Conservation (phyloP, 2,797 vertebrate species). For the Melanotaenia parkinsoni region DNA sequence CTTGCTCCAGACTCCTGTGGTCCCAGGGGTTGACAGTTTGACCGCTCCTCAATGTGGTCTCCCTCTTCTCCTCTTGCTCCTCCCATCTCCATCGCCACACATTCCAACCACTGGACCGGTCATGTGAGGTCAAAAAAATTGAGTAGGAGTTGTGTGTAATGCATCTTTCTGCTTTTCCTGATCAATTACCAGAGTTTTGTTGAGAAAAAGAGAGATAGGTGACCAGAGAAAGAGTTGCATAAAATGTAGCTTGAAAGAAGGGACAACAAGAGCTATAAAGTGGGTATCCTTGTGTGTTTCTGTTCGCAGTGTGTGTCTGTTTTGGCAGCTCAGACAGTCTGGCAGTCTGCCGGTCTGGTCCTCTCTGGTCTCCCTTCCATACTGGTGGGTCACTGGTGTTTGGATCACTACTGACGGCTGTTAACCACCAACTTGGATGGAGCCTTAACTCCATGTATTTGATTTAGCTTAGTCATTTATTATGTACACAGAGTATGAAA, state of each 20-base stretch:
- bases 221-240: constrained; percentile 1
- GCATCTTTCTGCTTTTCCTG: constrained; percentile 19
- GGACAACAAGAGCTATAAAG: constrained; percentile 27
- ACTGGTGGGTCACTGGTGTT: constrained; percentile 74
- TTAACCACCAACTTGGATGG: constrained; percentile 68
- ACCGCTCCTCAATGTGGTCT: constrained; percentile 76
- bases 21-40: constrained; percentile 73
- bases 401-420: constrained; percentile 66
- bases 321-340: constrained; percentile 63
- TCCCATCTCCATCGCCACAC: constrained; percentile 73
- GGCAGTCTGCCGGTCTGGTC: constrained; percentile 71
- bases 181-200: constrained; percentile 20
- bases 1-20: constrained; percentile 77
- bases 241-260: constrained; percentile 3
- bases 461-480: constrained; percentile 68
- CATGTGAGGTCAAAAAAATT: constrained; percentile 75
- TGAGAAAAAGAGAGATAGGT: constrained; percentile 29
- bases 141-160: constrained; percentile 33
- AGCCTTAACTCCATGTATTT: constrained; percentile 49
- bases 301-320: constrained; percentile 47
- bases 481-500: constrained; percentile 56
- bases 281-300: constrained; percentile 28
- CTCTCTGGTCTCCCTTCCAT: constrained; percentile 55
- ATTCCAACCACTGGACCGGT: constrained; percentile 75
- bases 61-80: constrained; percentile 66